Evolutionary conservation across 2,113 vertebrate species (phyloP).

Genomic region (Chaetops frenatus): DNA sequence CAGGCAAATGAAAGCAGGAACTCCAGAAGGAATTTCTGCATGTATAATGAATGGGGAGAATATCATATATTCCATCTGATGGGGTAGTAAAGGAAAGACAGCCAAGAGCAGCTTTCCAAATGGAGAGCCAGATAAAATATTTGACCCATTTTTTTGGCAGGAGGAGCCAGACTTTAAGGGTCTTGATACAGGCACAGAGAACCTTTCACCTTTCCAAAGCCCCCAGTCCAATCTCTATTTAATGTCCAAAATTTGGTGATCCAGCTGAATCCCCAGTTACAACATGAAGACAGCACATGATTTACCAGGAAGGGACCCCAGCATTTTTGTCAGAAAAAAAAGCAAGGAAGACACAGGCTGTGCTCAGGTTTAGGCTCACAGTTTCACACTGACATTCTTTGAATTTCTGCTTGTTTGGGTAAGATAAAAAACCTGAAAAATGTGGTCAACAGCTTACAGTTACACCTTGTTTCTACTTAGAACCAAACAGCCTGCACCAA

Average conservation of each 20-base stretch:
- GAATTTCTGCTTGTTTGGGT: not conserved
- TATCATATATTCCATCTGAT: not conserved
- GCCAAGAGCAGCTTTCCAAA: constrained; percentile 12
- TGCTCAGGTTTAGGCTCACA: not conserved
- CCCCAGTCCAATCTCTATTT: not conserved
- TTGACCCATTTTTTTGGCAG: not conserved
- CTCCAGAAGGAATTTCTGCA: not conserved
- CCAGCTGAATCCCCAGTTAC: not conserved
- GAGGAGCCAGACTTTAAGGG: not conserved
- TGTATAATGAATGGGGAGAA: not conserved
- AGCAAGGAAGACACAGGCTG: not conserved
- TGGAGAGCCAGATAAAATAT: not conserved
- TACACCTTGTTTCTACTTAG: not conserved
- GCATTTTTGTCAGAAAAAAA: not conserved
- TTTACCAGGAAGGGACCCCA: not conserved
- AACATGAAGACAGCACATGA: not conserved
- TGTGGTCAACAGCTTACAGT: not conserved
- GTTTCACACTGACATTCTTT: not conserved
- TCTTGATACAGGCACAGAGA: not conserved
- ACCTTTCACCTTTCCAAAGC: not conserved
- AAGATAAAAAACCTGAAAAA: not conserved
- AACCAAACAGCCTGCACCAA: not conserved
- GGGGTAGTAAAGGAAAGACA: not conserved
- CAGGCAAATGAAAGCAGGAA: constrained; percentile 10
- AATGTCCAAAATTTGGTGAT: not conserved